phyloP scores from a whole-genome alignment of 2,797 vertebrate species.

The Sebastes dallii region DNA sequence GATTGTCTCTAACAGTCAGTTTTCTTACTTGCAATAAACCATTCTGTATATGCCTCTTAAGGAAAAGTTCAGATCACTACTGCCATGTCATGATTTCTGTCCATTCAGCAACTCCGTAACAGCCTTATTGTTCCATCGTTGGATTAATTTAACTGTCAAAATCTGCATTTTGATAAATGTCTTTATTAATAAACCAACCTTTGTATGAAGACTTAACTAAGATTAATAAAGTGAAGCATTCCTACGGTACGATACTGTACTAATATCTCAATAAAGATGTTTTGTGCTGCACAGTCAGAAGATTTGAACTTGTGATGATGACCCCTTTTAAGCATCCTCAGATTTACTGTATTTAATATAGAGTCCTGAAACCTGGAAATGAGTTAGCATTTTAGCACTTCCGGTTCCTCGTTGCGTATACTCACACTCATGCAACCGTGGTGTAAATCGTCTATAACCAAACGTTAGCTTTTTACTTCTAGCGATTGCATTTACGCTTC shows the following conservation, averaged over 20 bases:
- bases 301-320: not conserved
- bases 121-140: conserved; percentile 56
- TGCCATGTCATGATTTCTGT: conserved; percentile 47
- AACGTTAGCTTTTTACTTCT: too few species aligned
- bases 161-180: conserved; percentile 63
- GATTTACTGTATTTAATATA: not conserved
- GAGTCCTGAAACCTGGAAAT: too few species aligned
- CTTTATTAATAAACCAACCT: conserved; percentile 65
- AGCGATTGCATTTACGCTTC: too few species aligned
- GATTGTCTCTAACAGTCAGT: conserved; percentile 45
- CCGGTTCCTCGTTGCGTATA: not conserved
- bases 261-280: conserved; percentile 57
- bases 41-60: conserved; percentile 42
- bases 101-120: conserved; percentile 46
- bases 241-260: conserved; percentile 43
- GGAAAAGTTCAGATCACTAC: conserved; percentile 38
- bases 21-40: conserved; percentile 69
- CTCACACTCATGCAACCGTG: too few species aligned
- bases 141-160: conserved; percentile 56
- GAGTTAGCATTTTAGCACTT: not conserved
- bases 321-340: not conserved
- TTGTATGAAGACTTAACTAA: conserved; percentile 61
- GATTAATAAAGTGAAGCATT: conserved; percentile 69
- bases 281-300: conserved; percentile 34
- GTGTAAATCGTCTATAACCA: too few species aligned